phyloP scores from a whole-genome alignment of 2,888 invertebrate genomes.

The Drosophila prostipennis region DNA sequence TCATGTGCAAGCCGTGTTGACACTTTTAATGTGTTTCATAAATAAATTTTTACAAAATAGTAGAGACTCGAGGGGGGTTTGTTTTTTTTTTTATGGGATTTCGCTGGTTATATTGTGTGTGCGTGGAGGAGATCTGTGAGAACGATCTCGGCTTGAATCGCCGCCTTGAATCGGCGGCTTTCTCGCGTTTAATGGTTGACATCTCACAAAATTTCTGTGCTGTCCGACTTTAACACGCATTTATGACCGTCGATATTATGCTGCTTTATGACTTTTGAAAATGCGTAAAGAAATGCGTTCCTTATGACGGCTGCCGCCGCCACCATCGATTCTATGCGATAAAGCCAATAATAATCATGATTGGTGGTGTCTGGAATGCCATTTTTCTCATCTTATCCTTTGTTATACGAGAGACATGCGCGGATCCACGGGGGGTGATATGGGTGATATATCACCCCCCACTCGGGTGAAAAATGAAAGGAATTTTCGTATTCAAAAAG shows the following conservation, averaged over 20 bases:
- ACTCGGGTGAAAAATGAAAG: too few relatives aligned
- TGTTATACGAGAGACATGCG: slow-evolving; percentile 1
- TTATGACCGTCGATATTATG: slow-evolving; percentile 53
- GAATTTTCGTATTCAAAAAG: too few relatives aligned
- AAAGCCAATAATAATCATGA: slow-evolving; percentile 66
- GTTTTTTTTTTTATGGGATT: slow-evolving; percentile 15
- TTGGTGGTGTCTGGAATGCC: slow-evolving; percentile 69
- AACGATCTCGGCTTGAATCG: slow-evolving; percentile 5
- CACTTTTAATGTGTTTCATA: slow-evolving; percentile 81
- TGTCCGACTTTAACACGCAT: slow-evolving; percentile 70
- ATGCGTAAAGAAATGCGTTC: slow-evolving; percentile 48
- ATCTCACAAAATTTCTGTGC: slow-evolving; percentile 60
- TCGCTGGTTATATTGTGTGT: neutral
- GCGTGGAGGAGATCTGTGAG: neutral
- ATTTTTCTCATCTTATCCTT: slow-evolving; percentile 32
- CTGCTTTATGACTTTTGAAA: slow-evolving; percentile 70
- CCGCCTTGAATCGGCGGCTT: neutral
- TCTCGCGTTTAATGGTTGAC: slow-evolving; percentile 64
- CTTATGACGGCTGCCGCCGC: slow-evolving; percentile 33
- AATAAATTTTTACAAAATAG: slow-evolving; percentile 77
- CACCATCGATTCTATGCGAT: slow-evolving; percentile 31
- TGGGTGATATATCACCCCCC: too few relatives aligned
- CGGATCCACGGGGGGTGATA: too few relatives aligned
- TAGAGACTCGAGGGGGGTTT: slow-evolving; percentile 23
- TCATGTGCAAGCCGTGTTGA: slow-evolving; percentile 78